These are phyloP conservation scores for Procambarus virginalis DNA, from an alignment of 1,140 invertebrate genomes.

Conservation along the genomic window DNA sequence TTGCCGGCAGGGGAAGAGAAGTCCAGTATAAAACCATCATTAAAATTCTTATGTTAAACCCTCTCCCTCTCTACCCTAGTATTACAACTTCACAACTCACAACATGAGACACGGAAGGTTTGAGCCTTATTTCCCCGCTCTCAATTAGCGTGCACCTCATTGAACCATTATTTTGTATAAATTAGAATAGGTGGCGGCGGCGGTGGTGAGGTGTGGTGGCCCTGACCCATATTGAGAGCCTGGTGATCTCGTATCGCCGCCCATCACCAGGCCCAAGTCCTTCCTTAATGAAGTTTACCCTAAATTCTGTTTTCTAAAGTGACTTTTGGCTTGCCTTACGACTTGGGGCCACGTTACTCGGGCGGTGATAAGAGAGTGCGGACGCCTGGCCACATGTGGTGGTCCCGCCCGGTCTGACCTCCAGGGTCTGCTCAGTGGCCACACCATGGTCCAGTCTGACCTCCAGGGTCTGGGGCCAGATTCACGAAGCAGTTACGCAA, in stretches of 20 bases:
- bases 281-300: conserved; percentile 26
- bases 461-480: too few relatives aligned
- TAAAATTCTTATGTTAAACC: conserved; percentile 65
- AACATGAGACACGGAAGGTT: conserved; percentile 23
- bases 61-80: conserved; percentile 28
- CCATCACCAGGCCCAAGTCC: conserved; percentile 5
- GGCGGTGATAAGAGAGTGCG: background rate
- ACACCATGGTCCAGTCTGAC: too few relatives aligned
- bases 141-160: conserved; percentile 38
- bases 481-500: too few relatives aligned
- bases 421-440: too few relatives aligned
- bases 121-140: conserved; percentile 36
- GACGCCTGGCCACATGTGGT: too few relatives aligned
- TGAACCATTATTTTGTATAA: conserved; percentile 18
- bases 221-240: conserved; percentile 11
- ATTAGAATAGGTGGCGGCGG: conserved; percentile 3
- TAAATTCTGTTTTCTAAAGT: conserved; percentile 15
- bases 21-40: conserved; percentile 56
- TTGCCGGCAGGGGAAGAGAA: conserved; percentile 44
- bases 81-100: conserved; percentile 64
- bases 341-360: background rate
- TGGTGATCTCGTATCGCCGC: conserved; percentile 39
- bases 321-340: background rate
- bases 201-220: background rate
- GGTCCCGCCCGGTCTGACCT: too few relatives aligned